Percentiles rank a stretch among this genome's conserved stretches.
Evolutionary conservation across 2,797 vertebrate species (phyloP).

Genomic region (Syngnathus rostellatus): DNA sequence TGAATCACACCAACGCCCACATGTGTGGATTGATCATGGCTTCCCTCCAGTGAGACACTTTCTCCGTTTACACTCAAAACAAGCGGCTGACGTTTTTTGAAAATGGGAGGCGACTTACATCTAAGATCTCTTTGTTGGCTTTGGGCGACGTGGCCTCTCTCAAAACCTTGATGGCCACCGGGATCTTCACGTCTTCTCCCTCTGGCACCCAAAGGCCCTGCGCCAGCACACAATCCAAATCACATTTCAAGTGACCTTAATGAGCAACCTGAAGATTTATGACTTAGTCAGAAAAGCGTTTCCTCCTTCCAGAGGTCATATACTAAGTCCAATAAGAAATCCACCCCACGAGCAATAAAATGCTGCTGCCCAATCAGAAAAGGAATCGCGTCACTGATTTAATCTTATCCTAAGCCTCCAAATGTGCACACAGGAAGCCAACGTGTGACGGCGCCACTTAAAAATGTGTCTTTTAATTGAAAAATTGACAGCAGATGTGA

Average conservation of each 20-base stretch:
- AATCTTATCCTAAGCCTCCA: not conserved
- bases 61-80: slow-evolving; percentile 30
- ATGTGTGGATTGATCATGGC: slow-evolving; percentile 35
- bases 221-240: slow-evolving; percentile 20
- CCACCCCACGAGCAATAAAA: not conserved
- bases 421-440: slow-evolving; percentile 13
- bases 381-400: not conserved
- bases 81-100: not conserved
- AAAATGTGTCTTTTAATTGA: slow-evolving; percentile 51
- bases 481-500: slow-evolving; percentile 54
- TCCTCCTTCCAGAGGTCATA: not conserved
- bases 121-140: slow-evolving; percentile 97
- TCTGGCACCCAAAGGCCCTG: slow-evolving; percentile 99
- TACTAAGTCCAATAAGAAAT: not conserved
- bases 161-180: slow-evolving; percentile 96
- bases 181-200: slow-evolving; percentile 96
- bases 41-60: slow-evolving; percentile 22
- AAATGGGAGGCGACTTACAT: slow-evolving; percentile 71
- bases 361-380: not conserved
- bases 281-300: not conserved
- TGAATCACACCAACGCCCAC: slow-evolving; percentile 39
- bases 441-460: slow-evolving; percentile 32
- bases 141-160: slow-evolving; percentile 92
- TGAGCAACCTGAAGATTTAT: not conserved
- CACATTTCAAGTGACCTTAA: not conserved